Conservation (phyloP, 1,140 invertebrate genomes). For the Conus ventricosus region DNA sequence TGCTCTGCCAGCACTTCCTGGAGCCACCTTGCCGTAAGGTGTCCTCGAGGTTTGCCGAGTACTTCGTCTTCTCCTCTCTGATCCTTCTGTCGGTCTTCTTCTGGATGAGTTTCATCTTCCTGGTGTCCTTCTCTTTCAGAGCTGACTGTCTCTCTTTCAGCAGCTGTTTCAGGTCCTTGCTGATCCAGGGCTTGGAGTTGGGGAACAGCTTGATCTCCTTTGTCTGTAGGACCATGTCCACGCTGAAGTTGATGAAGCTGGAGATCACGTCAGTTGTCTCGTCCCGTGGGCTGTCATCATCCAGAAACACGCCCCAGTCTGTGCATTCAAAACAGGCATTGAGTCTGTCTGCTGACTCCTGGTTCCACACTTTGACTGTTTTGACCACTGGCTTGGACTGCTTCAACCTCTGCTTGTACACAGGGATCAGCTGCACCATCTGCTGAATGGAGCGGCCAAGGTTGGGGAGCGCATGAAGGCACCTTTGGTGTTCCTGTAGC, state of each 20-base stretch:
- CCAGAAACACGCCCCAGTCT: neutral
- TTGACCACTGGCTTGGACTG: no score
- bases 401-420: conserved; percentile 12
- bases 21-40: neutral
- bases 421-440: neutral
- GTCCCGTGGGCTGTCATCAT: neutral
- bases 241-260: conserved; percentile 22
- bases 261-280: neutral
- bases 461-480: neutral
- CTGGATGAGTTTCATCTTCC: neutral
- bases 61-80: no score
- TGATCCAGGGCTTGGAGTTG: conserved; percentile 9
- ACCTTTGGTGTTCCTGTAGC: neutral
- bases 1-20: neutral
- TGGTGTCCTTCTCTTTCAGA: neutral
- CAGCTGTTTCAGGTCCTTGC: neutral
- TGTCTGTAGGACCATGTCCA: neutral
- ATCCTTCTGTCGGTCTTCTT: no score
- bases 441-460: conserved; percentile 15
- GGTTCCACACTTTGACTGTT: no score
- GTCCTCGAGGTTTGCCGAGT: neutral
- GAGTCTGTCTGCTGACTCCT: no score
- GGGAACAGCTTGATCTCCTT: neutral
- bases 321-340: conserved; percentile 25
- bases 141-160: neutral